Evolutionary conservation across 2,888 invertebrate genomes (phyloP), one percentile per base, ranked within the genome.

Genomic region (Dione vanillae): DNA sequence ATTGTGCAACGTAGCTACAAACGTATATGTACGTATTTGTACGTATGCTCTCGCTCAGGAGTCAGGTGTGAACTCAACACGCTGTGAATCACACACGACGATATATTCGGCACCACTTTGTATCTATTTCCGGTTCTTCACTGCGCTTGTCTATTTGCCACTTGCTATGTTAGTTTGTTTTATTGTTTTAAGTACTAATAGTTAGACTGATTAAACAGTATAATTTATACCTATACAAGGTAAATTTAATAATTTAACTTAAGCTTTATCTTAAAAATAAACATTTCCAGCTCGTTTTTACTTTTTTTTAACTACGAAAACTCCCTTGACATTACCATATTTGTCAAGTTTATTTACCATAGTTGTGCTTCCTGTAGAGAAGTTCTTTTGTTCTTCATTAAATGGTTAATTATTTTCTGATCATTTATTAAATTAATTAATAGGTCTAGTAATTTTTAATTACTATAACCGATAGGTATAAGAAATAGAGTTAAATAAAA

Each of bases 31-130:
- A 43, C 2, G 8, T 59, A 41, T 27, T 27, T 58, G n/a, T 40
- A 58, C 40, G 16, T 54, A n/a, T 62, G 51, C 45, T 37, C 37
- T 16, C 52, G 45, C 51, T 45, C 68, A 68, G 68, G 68, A 62
- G 62, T 45, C 68, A 68, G 68, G 68, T 68, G 62, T 62, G 52
- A 68, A 52, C 45, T 35, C 51, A 41, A 27, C 20, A 40, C 67
- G 45, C n/a, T 20, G 67, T 45, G 52, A 62, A 43, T 68, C 68
- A 62, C 35, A n/a, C 52, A 27, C 54, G 43, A 54, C 45, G 61
- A 35, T 61, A 51, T 68, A 20, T 62, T 68, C 52, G 51, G 19
- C 58, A 40, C 52, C 51, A 52, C 52, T 62, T 45, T 41, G 37
- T 19, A 19, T 45, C 67, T 68, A 68, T 68, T 68, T 62, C 68